Evolutionary conservation across 2,888 invertebrate species (phyloP).

Genomic region (Dysmachus trigonus): DNA sequence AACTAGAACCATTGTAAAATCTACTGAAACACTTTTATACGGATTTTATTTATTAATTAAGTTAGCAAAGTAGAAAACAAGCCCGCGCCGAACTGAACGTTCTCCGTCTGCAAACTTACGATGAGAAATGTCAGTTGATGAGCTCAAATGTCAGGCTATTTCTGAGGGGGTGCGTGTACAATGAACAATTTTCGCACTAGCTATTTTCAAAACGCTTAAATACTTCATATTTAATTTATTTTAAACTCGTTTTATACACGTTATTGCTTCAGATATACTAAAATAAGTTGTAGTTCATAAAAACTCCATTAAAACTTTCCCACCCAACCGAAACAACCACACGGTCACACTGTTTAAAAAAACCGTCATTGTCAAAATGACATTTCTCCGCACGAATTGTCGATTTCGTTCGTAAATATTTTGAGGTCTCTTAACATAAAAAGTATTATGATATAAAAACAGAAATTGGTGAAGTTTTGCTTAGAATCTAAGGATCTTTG

Average conservation of each 20-base stretch:
- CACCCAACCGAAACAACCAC: neutral
- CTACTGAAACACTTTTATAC: neutral
- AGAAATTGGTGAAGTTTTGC: neutral
- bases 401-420: neutral
- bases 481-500: neutral
- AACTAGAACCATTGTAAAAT: neutral
- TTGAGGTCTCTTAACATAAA: neutral
- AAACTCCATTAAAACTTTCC: neutral
- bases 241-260: neutral
- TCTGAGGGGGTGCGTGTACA: neutral
- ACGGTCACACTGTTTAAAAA: neutral
- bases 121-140: neutral
- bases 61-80: slow-evolving; percentile 20
- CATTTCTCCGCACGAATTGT: neutral
- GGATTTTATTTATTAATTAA: neutral
- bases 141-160: neutral
- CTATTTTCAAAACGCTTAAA: neutral
- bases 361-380: slow-evolving; percentile 12
- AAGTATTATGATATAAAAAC: slow-evolving; percentile 6
- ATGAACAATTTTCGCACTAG: neutral
- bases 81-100: neutral
- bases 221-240: no score
- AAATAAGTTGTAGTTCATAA: neutral
- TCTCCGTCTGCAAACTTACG: neutral
- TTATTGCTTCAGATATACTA: neutral